These are phyloP conservation scores for Vulpes lagopus DNA, from an alignment of 2,113 vertebrate species.

Conservation along the genomic window DNA sequence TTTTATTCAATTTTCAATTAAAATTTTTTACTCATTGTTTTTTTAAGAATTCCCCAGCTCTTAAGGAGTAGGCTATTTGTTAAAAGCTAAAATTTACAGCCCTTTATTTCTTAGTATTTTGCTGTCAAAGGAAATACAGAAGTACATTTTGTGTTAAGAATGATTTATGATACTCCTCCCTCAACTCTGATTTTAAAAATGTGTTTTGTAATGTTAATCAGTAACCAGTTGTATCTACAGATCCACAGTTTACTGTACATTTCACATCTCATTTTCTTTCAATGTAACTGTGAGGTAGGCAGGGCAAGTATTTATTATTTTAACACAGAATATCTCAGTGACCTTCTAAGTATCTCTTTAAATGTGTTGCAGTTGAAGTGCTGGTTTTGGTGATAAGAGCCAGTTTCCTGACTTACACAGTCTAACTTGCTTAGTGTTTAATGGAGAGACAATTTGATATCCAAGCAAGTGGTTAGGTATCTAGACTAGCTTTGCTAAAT, in stretches of 20 bases:
- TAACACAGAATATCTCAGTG: neutral
- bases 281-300: neutral
- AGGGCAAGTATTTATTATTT: neutral
- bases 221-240: neutral
- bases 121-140: neutral
- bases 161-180: constrained; percentile 6
- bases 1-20: constrained; percentile 51
- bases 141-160: constrained; percentile 8
- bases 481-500: neutral
- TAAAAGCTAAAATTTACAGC: neutral
- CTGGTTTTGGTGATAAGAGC: neutral
- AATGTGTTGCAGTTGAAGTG: neutral
- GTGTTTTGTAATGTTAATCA: neutral
- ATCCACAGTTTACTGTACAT: neutral
- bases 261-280: neutral
- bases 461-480: neutral
- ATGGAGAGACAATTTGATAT: neutral
- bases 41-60: neutral
- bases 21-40: neutral
- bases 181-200: constrained; percentile 35
- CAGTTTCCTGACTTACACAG: neutral
- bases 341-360: neutral
- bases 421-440: neutral
- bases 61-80: neutral
- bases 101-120: constrained; percentile 24